A percentile compares a stretch with the other conserved stretches of the same genome.
Evolutionary conservation across 2,888 invertebrate species (phyloP).

Genomic region (Himalopsyche tibetana): DNA sequence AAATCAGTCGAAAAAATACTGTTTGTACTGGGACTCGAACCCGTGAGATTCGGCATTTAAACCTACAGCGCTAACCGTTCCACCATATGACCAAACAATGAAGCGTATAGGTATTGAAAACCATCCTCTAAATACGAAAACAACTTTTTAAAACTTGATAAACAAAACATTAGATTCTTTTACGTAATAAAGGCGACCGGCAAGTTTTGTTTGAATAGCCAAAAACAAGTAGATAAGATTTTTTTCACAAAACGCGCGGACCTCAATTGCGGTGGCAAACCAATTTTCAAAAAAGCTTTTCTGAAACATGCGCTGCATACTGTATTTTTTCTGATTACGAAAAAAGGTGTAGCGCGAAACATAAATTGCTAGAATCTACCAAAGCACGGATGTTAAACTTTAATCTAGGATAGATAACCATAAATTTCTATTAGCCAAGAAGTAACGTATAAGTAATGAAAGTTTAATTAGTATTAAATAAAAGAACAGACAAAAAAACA

Average conservation of each 20-base stretch:
- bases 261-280: conserved; percentile 26
- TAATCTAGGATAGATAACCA: not conserved
- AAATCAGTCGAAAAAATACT: no score
- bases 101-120: no score
- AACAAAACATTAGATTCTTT: not conserved
- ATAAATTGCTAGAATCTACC: not conserved
- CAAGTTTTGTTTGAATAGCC: not conserved
- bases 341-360: conserved; percentile 13
- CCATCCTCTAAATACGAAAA: no score
- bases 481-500: no score
- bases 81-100: no score
- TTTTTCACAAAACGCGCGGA: not conserved
- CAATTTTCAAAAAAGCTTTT: conserved; percentile 11
- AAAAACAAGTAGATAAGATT: not conserved
- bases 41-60: no score
- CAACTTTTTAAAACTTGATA: no score
- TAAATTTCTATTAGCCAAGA: not conserved
- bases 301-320: conserved; percentile 22
- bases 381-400: not conserved
- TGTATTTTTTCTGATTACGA: conserved; percentile 27
- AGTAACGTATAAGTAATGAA: no score
- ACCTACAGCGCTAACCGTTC: no score
- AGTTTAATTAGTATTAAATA: no score
- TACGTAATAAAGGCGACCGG: not conserved
- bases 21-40: no score